phyloP scores from a whole-genome alignment of 2,113 vertebrate species.

The Cololabis saira region DNA sequence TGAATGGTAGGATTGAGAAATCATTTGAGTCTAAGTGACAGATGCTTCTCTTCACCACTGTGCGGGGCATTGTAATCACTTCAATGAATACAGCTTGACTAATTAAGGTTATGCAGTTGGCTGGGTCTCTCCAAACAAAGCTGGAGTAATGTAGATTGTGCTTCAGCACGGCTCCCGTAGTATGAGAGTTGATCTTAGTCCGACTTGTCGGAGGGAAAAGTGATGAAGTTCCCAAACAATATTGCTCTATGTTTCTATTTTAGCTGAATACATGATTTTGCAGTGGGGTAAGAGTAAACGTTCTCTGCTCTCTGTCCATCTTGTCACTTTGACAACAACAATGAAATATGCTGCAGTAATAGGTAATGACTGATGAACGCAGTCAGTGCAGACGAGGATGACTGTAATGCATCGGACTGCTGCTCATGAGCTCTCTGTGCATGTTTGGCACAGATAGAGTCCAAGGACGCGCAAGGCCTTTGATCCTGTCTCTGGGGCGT shows the following conservation, averaged over 20 bases:
- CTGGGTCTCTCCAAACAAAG: constrained; percentile 72
- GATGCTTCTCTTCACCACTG: constrained; percentile 73
- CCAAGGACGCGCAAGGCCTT: constrained; percentile 63
- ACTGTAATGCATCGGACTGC: constrained; percentile 47
- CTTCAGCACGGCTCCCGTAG: constrained; percentile 44
- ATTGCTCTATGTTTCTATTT: constrained; percentile 51
- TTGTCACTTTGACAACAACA: constrained; percentile 30
- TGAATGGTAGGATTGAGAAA: constrained; percentile 66
- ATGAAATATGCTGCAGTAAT: constrained; percentile 54
- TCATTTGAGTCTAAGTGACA: constrained; percentile 70
- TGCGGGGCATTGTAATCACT: constrained; percentile 70
- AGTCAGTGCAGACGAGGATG: constrained; percentile 49
- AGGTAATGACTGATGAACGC: constrained; percentile 61
- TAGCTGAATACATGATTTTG: constrained; percentile 28
- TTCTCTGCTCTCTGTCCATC: background rate
- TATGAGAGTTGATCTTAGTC: too few species aligned
- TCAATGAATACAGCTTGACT: constrained; percentile 77
- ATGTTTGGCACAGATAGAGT: constrained; percentile 66
- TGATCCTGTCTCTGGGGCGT: constrained; percentile 69
- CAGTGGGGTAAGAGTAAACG: constrained; percentile 30
- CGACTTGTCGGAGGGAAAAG: too few species aligned
- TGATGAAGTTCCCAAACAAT: constrained; percentile 31
- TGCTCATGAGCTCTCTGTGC: constrained; percentile 40
- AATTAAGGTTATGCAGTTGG: constrained; percentile 77
- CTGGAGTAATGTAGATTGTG: constrained; percentile 53